Conservation (phyloP, 2,888 invertebrate genomes). For the Drosophila mulleri region DNA sequence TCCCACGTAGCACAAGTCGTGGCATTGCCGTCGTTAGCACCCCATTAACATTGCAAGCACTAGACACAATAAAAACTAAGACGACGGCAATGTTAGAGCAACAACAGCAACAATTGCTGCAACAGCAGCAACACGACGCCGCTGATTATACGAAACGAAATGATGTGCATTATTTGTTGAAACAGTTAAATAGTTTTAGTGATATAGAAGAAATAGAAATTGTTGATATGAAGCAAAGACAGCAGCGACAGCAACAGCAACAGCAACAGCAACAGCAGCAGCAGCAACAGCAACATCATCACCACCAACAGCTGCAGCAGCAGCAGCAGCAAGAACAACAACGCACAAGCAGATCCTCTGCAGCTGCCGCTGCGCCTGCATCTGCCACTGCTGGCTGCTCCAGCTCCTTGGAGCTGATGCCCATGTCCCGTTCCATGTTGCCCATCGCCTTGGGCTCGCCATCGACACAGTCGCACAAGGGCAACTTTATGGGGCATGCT, state of each 20-base stretch:
- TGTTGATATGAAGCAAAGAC: constrained; percentile 85
- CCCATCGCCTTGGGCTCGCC: constrained; percentile 66
- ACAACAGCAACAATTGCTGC: constrained; percentile 33
- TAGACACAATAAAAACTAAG: constrained; percentile 61
- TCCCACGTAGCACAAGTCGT: constrained; percentile 71
- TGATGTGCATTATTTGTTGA: constrained; percentile 86
- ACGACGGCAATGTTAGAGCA: constrained; percentile 52
- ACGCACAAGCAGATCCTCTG: constrained; percentile 51
- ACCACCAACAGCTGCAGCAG: constrained; percentile 29
- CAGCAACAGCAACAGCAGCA: constrained; percentile 43
- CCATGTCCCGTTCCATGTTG: constrained; percentile 55
- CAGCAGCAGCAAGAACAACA: constrained; percentile 45
- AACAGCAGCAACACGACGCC: constrained; percentile 66
- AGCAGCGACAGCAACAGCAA: constrained; percentile 70
- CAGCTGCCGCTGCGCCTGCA: constrained; percentile 69
- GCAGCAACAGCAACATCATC: constrained; percentile 22
- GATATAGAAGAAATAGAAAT: constrained; percentile 86
- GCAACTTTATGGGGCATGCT: constrained; percentile 56
- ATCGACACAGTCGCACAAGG: constrained; percentile 82
- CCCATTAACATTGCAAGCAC: constrained; percentile 81
- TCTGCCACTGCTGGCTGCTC: constrained; percentile 75
- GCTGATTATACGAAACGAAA: constrained; percentile 85
- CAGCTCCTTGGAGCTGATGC: constrained; percentile 81
- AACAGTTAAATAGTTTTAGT: constrained; percentile 86
- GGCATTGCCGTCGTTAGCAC: constrained; percentile 77